phyloP scores from a whole-genome alignment of 2,113 vertebrate genomes.

The Gorilla gorilla region DNA sequence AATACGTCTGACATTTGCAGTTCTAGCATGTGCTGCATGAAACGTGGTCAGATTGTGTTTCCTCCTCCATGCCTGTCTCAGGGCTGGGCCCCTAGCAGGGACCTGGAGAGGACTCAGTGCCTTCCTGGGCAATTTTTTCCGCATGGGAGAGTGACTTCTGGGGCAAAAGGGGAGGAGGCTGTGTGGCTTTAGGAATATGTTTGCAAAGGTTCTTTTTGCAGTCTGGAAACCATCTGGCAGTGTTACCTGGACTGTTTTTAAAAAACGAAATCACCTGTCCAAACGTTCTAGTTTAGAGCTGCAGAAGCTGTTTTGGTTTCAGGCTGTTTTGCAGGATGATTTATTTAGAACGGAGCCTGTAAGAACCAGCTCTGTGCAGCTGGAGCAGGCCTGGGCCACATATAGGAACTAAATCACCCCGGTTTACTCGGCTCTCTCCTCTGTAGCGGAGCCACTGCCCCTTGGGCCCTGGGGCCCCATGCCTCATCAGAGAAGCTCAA shows the following conservation, averaged over 20 bases:
- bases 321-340: not conserved
- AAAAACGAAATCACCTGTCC: not conserved
- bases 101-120: too few relatives aligned
- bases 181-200: not conserved
- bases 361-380: slow-evolving; percentile 18
- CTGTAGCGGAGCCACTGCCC: not conserved
- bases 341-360: not conserved
- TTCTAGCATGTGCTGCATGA: rapidly evolving
- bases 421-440: not conserved
- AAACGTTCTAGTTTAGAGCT: slow-evolving; percentile 34
- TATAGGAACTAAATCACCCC: not conserved
- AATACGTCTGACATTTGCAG: rapidly evolving
- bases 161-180: not conserved
- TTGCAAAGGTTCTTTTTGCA: not conserved
- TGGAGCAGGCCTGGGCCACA: slow-evolving; percentile 16
- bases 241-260: not conserved
- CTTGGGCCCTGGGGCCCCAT: not conserved
- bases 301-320: not conserved
- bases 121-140: not conserved
- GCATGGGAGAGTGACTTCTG: not conserved
- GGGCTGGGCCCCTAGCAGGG: not conserved
- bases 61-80: not conserved
- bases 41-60: not conserved
- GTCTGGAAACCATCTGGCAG: not conserved
- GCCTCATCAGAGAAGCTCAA: not conserved